These are phyloP conservation scores for Campaea margaritaria DNA, from an alignment of 2,888 invertebrate species.

Conservation along the genomic window DNA sequence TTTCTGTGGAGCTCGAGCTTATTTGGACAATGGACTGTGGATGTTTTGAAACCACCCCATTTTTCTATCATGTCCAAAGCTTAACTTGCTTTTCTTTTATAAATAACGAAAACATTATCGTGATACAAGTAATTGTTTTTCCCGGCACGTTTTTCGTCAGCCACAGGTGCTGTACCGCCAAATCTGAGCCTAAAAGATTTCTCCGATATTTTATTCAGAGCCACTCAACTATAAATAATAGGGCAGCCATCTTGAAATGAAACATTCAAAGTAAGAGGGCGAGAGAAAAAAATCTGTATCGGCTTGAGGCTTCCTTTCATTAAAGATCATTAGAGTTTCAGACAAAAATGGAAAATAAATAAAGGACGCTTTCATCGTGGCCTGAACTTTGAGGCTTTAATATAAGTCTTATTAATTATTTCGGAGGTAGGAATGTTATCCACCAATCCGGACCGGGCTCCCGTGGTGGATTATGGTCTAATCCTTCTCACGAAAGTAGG, in stretches of 20 bases:
- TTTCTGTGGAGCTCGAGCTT: no score
- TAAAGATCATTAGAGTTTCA: conserved; percentile 78
- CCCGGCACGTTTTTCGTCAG: conserved; percentile 13
- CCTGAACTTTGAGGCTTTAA: conserved; percentile 42
- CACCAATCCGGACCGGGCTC: no score
- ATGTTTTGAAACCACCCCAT: no score
- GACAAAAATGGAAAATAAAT: conserved; percentile 75
- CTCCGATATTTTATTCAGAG: conserved; percentile 52
- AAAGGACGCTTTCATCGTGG: conserved; percentile 58
- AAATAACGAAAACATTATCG: not conserved
- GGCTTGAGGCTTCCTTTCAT: conserved; percentile 68
- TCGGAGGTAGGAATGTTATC: no score
- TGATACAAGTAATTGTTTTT: conserved; percentile 2
- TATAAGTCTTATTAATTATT: conserved; percentile 41
- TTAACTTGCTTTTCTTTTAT: not conserved
- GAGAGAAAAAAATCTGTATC: conserved; percentile 52
- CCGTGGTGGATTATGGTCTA: no score
- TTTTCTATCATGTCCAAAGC: not conserved
- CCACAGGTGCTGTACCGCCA: conserved; percentile 43
- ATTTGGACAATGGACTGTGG: no score
- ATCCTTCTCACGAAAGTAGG: no score
- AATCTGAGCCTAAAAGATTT: conserved; percentile 47
- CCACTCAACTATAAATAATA: conserved; percentile 64
- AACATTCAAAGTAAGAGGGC: conserved; percentile 52
- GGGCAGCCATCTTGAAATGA: conserved; percentile 61